Conservation (phyloP, 1,140 invertebrate genomes). For the Drosophila kohkoa region DNA sequence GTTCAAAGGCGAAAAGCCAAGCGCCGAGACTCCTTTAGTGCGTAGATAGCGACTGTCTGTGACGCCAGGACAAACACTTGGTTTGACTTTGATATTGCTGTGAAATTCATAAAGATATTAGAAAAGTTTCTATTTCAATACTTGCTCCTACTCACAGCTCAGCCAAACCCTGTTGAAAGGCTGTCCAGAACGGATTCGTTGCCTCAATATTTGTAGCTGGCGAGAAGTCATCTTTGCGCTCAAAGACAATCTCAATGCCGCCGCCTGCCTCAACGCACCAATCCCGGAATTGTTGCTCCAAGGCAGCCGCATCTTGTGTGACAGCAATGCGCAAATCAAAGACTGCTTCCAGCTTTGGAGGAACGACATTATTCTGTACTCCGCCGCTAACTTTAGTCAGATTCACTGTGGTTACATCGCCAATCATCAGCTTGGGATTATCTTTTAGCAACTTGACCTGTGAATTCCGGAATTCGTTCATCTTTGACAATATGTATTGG, state of each 20-base stretch:
- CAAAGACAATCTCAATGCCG: conserved; percentile 90
- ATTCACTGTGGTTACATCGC: conserved; percentile 95
- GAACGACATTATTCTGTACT: conserved; percentile 96
- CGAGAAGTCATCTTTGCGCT: conserved; percentile 88
- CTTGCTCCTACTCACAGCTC: conserved; percentile 85
- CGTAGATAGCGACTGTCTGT: conserved; percentile 91
- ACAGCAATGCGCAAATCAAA: conserved; percentile 93
- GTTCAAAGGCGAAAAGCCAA: conserved; percentile 91
- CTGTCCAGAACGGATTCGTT: conserved; percentile 92
- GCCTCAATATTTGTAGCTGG: conserved; percentile 89
- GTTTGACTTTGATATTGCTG: conserved; percentile 86
- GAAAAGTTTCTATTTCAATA: no score
- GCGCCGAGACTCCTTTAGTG: conserved; percentile 78
- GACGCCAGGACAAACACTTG: conserved; percentile 91
- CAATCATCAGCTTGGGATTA: conserved; percentile 88
- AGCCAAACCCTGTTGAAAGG: conserved; percentile 88
- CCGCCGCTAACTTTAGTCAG: conserved; percentile 94
- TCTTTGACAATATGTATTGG: conserved; percentile 90
- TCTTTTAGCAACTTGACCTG: conserved; percentile 88
- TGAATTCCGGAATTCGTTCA: conserved; percentile 90
- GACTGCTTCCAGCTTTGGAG: conserved; percentile 89
- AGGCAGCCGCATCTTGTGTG: conserved; percentile 87
- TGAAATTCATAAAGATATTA: not conserved
- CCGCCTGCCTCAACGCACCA: conserved; percentile 94
- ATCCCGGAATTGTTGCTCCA: conserved; percentile 88